These are phyloP conservation scores for Phylloscopus trochiloides DNA, from an alignment of 2,113 vertebrate species.

Conservation along the genomic window DNA sequence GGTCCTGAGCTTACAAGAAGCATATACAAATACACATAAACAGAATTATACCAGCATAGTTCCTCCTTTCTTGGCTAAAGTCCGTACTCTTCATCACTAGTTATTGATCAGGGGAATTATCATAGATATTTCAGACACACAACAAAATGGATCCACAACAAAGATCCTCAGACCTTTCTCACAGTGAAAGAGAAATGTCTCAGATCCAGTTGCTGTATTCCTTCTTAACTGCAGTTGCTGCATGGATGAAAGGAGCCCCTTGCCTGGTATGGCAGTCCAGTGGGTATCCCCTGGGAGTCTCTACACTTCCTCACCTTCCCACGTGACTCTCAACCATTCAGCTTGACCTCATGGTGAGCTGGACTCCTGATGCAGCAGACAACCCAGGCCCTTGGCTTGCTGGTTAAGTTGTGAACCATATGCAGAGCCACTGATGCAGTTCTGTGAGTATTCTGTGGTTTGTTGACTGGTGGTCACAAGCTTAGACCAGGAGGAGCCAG, in stretches of 20 bases:
- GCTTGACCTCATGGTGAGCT: background rate
- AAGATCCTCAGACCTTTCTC: background rate
- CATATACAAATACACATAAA: background rate
- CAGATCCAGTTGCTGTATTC: background rate
- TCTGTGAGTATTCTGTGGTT: slow-evolving; percentile 47
- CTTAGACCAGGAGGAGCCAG: slow-evolving; percentile 45
- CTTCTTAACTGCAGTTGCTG: background rate
- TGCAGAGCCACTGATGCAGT: slow-evolving; percentile 23
- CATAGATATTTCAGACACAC: fast-evolving
- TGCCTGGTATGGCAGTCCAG: background rate
- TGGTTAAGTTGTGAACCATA: background rate
- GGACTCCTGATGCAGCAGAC: background rate
- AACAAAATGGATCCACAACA: background rate
- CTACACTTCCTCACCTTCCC: background rate
- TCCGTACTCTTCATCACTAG: background rate
- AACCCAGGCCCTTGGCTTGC: background rate
- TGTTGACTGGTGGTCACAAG: slow-evolving; percentile 57
- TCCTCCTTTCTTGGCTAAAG: background rate
- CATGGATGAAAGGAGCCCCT: background rate
- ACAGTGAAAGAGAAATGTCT: background rate
- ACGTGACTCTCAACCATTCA: background rate
- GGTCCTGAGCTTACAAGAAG: background rate
- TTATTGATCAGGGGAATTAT: background rate
- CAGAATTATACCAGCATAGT: background rate
- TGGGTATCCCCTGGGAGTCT: background rate